A percentile compares a stretch with the other conserved stretches of the same genome.
Evolutionary conservation across 2,888 invertebrate genomes (phyloP).

Genomic region (Eueremaeus valkanovi): DNA sequence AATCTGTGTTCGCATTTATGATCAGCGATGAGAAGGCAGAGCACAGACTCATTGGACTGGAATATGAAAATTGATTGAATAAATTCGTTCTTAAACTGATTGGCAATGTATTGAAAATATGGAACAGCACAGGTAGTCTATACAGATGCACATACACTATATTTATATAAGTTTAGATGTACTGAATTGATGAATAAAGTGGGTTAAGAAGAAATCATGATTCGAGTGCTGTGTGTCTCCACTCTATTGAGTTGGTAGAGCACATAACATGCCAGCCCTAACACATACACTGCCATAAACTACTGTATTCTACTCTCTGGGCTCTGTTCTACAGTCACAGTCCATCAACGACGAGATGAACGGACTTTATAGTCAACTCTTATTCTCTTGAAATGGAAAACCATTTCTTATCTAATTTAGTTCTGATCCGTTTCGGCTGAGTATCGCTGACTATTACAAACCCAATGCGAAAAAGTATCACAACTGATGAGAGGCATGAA

Average conservation of each 20-base stretch:
- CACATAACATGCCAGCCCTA: neutral
- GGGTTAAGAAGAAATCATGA: neutral
- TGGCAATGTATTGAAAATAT: no score
- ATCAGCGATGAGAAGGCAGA: no score
- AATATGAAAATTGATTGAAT: no score
- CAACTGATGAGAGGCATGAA: neutral
- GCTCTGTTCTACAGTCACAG: neutral
- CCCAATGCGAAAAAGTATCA: no score
- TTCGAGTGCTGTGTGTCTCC: neutral
- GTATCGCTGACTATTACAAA: neutral
- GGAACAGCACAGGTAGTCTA: neutral
- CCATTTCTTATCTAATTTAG: constrained; percentile 33
- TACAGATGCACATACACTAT: neutral
- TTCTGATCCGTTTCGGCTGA: neutral
- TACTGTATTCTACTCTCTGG: neutral
- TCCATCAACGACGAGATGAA: neutral
- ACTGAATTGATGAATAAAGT: neutral
- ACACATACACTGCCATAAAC: no score
- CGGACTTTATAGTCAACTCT: neutral
- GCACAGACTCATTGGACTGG: no score
- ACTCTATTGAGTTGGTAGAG: no score
- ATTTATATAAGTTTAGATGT: neutral
- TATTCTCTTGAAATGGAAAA: constrained; percentile 10
- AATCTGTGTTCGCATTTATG: no score
- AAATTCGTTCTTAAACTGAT: no score